Evolutionary conservation across 2,797 vertebrate species (phyloP).

Genomic region (Xenopus petersii): DNA sequence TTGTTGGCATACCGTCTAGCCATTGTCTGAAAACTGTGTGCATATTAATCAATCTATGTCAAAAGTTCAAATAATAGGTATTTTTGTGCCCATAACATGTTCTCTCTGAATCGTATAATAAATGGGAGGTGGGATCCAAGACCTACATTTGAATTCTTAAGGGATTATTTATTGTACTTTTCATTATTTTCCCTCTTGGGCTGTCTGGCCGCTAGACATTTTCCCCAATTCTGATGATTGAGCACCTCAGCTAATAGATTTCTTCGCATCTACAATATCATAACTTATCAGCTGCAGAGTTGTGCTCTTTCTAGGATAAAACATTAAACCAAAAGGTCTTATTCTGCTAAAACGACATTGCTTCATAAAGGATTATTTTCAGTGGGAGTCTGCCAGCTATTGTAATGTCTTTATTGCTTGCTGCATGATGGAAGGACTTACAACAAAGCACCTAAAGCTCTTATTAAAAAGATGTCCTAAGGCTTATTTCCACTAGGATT

Average conservation of each 20-base stretch:
- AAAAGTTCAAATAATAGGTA: constrained; percentile 20
- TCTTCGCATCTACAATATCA: background rate
- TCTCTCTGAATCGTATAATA: constrained; percentile 31
- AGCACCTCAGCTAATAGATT: constrained; percentile 12
- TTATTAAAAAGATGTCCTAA: no score
- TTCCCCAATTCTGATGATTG: constrained; percentile 41
- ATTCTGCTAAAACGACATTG: no score
- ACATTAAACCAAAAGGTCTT: no score
- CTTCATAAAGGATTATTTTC: no score
- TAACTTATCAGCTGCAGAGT: background rate
- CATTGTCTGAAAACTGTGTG: constrained; percentile 15
- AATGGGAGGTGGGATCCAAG: constrained; percentile 25
- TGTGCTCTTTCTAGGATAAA: no score
- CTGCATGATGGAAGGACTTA: no score
- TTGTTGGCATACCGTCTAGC: constrained; percentile 23
- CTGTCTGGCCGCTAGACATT: constrained; percentile 4
- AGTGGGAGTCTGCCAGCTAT: no score
- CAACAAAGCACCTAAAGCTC: no score
- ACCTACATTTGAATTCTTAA: constrained; percentile 19
- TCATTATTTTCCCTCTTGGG: constrained; percentile 15
- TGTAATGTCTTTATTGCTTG: no score
- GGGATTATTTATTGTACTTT: constrained; percentile 33
- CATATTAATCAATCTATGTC: constrained; percentile 37
- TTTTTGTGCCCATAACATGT: constrained; percentile 34
- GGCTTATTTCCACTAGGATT: no score